phyloP scores from a whole-genome alignment of 2,888 invertebrate genomes.

The Uloborus plumipes region DNA sequence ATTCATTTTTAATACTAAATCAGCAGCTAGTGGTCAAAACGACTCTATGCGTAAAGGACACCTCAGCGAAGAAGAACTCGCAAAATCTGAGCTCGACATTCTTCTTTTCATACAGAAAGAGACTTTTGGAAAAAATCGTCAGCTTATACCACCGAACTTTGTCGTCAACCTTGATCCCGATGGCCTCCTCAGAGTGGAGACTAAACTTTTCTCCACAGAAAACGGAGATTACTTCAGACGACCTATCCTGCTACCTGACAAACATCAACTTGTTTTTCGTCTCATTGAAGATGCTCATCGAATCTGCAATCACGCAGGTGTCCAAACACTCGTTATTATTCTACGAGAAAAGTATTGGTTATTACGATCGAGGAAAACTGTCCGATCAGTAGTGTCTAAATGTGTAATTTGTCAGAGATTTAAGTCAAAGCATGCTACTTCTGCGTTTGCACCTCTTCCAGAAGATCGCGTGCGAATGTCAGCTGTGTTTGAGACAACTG shows the following conservation, averaged over 20 bases:
- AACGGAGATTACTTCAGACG: background rate
- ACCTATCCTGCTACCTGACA: background rate
- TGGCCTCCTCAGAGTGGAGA: constrained; percentile 2
- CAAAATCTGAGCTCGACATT: no score
- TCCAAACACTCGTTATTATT: background rate
- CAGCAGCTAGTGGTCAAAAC: no score
- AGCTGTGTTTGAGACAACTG: background rate
- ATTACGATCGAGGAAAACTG: background rate
- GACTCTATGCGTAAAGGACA: no score
- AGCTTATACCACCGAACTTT: no score
- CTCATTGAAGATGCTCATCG: background rate
- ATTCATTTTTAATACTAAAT: no score
- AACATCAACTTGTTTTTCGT: background rate
- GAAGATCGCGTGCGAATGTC: background rate
- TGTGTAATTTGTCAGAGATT: constrained; percentile 6
- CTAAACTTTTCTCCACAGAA: background rate
- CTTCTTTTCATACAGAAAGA: no score
- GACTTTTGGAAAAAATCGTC: no score
- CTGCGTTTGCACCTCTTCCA: constrained; percentile 8
- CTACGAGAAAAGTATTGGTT: background rate
- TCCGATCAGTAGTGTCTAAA: background rate
- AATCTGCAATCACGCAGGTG: background rate
- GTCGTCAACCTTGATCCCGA: background rate
- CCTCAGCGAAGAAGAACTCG: no score
- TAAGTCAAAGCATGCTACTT: background rate